Conservation (phyloP, 2,797 vertebrate species). For the Sphenopsis melanotis region DNA sequence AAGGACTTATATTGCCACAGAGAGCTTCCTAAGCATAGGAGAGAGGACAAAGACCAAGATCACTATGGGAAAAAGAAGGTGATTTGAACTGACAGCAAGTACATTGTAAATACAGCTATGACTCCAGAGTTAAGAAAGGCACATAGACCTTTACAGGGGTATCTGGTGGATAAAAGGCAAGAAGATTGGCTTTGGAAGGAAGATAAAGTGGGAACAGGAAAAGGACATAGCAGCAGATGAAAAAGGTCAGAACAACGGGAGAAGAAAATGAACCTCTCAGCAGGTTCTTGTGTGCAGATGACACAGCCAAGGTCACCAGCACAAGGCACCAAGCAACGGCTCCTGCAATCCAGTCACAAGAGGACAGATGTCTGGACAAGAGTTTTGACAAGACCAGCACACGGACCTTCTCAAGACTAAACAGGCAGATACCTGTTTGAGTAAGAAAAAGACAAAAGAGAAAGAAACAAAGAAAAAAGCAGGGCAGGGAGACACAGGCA, state of each 20-base stretch:
- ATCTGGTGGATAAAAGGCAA: neutral
- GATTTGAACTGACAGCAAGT: conserved; percentile 1
- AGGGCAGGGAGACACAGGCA: neutral
- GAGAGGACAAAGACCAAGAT: neutral
- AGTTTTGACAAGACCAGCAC: neutral
- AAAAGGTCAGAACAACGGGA: conserved; percentile 11
- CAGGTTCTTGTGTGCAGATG: conserved; percentile 7
- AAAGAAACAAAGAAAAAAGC: neutral
- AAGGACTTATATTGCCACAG: neutral
- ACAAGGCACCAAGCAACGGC: neutral
- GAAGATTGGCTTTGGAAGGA: conserved; percentile 11
- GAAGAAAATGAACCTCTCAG: conserved; percentile 26
- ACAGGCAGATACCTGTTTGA: neutral
- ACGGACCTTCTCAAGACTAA: neutral
- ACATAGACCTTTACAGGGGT: neutral
- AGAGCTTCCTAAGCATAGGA: neutral
- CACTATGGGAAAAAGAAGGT: neutral
- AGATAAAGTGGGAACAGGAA: neutral
- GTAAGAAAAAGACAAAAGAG: neutral
- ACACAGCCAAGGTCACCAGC: neutral
- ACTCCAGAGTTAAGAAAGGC: neutral
- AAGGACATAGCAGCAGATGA: neutral
- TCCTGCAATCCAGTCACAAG: neutral
- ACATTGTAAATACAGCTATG: neutral
- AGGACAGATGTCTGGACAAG: neutral